Evolutionary conservation across 2,113 vertebrate genomes (phyloP).

Genomic region (Sander vitreus): DNA sequence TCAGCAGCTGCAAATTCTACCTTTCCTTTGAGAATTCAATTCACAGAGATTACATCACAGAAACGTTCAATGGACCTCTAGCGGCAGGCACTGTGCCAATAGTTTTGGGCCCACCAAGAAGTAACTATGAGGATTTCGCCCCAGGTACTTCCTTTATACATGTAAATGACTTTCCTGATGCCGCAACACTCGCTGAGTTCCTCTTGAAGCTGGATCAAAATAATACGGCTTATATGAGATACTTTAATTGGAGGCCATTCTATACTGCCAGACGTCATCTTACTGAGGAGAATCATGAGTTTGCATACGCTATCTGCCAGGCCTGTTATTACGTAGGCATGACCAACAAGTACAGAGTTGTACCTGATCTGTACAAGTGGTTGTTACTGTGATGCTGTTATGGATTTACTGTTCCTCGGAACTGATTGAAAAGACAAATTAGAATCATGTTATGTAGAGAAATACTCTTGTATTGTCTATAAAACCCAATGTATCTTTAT

Average conservation of each 20-base stretch:
- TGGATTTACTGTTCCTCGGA: background rate
- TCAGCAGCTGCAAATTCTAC: conserved; percentile 92
- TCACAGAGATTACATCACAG: conserved; percentile 92
- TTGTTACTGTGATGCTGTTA: conserved; percentile 39
- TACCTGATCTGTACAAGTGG: conserved; percentile 91
- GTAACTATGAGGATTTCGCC: conserved; percentile 91
- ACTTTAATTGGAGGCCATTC: conserved; percentile 89
- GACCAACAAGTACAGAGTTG: conserved; percentile 86
- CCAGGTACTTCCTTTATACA: conserved; percentile 91
- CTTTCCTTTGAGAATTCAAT: conserved; percentile 92
- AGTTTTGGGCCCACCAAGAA: conserved; percentile 89
- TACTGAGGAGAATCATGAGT: conserved; percentile 79
- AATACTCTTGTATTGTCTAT: background rate
- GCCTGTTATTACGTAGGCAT: conserved; percentile 88
- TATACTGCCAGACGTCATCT: conserved; percentile 85
- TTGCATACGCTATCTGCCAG: conserved; percentile 80
- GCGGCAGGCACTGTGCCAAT: conserved; percentile 89
- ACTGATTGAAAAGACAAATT: background rate
- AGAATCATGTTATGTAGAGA: background rate
- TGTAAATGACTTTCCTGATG: conserved; percentile 88
- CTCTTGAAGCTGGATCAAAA: conserved; percentile 88
- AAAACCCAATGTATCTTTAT: no score
- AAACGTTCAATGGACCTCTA: conserved; percentile 91
- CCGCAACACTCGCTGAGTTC: conserved; percentile 85
- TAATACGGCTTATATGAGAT: conserved; percentile 86